These are phyloP conservation scores for Gymnarchus niloticus DNA, from an alignment of 2,113 vertebrate genomes.

Conservation along the genomic window DNA sequence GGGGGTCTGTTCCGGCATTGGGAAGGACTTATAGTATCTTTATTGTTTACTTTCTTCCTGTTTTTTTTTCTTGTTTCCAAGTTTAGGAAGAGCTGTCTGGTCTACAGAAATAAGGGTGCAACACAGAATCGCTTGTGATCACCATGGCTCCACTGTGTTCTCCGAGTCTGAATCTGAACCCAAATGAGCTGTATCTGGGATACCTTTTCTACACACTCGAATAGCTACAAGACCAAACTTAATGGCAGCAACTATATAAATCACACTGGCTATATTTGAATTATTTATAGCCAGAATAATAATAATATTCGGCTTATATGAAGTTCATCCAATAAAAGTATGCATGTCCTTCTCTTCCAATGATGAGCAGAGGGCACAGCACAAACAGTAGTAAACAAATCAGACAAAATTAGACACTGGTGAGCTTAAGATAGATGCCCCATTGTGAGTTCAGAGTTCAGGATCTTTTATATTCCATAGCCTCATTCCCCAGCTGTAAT, in stretches of 20 bases:
- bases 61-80: constrained; percentile 23
- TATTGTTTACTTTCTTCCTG: constrained; percentile 33
- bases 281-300: constrained; percentile 57
- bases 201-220: no score
- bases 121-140: not conserved
- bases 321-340: constrained; percentile 52
- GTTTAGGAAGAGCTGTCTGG: not conserved
- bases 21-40: not conserved
- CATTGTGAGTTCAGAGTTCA: not conserved
- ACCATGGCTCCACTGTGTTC: not conserved
- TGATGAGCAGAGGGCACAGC: constrained; percentile 14
- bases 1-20: constrained; percentile 34
- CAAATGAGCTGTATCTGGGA: no score
- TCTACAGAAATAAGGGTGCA: not conserved
- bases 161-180: not conserved
- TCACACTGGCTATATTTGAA: constrained; percentile 55
- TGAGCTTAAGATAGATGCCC: not conserved
- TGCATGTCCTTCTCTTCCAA: constrained; percentile 47
- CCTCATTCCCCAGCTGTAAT: not conserved
- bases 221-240: no score
- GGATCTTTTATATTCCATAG: not conserved
- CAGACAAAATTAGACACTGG: not conserved
- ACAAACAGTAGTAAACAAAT: not conserved
- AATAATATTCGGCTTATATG: constrained; percentile 45
- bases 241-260: constrained; percentile 50